Base-by-base conservation (phyloP, 2,113 vertebrate species). In the Crotophaga sulcirostris region DNA sequence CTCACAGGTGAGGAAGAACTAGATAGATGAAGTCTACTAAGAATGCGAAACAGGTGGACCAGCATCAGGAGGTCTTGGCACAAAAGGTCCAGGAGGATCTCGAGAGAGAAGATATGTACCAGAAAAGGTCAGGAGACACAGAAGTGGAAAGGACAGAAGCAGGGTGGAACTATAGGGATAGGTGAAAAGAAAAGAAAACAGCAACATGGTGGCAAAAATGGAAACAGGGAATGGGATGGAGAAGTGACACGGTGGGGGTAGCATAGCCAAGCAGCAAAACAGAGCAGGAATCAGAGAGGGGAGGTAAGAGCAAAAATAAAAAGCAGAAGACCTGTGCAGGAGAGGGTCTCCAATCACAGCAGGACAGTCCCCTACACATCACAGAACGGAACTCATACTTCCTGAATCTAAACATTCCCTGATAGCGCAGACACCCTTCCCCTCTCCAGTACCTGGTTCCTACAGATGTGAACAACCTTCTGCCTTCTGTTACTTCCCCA, bases 161-260 rank as follows among this genome's bases (percentile, higher is more conserved):
- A 80, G 21, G 16, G n/a, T 62, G 31, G 26, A 42, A 44, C 3
- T 3, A 56, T 4, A 34, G 0, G 3, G 38, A 26, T 0, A 0
- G 31, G 24, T 60, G 28, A 79, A 59, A 75, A 84, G 40, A 81
- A 60, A 60, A 77, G 49, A 21, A 40, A 68, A 25, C 9, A 78
- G 28, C 13, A 40, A 31, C 63, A 34, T 55, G 45, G 16, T 5
- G 19, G 26, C 24, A 72, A 88, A 74, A 72, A 76, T 10, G 36
- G 58, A 69, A 85, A 87, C 6, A 56, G 11, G 29, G 29, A 88
- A 62, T 10, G 17, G 33, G 52, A 54, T 49, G 29, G 59, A 58
- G 66, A 90, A 68, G 11, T 16, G 18, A 42, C 13, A 42, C 13
- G 21, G 33, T 68, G 38, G 36, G 38, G 14, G 45, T 38, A 83